Evolutionary conservation across 2,113 vertebrate genomes (phyloP), one percentile per base, ranked within the genome.

Genomic region (Cephalopholis sonnerati): DNA sequence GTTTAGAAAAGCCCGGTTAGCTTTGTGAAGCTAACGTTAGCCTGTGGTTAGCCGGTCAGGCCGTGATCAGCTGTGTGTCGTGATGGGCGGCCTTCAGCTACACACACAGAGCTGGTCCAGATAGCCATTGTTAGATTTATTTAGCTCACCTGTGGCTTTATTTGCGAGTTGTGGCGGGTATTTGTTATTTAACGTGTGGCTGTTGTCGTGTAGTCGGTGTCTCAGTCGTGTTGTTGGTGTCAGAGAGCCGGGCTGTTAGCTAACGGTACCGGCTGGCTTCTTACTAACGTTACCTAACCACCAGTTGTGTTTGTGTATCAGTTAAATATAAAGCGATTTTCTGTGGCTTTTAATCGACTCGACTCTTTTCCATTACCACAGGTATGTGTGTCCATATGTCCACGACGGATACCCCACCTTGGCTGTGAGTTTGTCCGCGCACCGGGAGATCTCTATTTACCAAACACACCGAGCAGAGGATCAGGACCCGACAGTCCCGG

Each of bases 1-100:
- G 80, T n/a, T 44, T 13, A 1, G 18, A 1, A 84, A 78, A 74
- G 18, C 41, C 63, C 24, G 29, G 73, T 79, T 92, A 93, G 90
- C 81, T 53, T 50, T 36, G 3, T 25, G n/a, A 13, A 79, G 93
- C 91, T 87, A 86, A 66, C 44, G 64, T 73, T 92, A 92, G 88
- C 89, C 39, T 27, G 27, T 65, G 41, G 86, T 79, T 90, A 90
- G 81, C 90, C 87, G 87, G 89, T 81, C 39, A 84, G 90, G 88
- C 91, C 90, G 81, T 58, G 74, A 90, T 92, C 92, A 93, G 93
- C 92, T 93, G 93, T 85, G 84, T 65, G 91, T 83, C 72, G 81
- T 59, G 68, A 75, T 77, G 62, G 74, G 58, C 85, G 89, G 89
- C 87, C 87, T 82, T 50, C 18, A 57, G 41, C 16, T 17, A 5